Conservation (phyloP, 2,113 vertebrate species). For the Casuarius casuarius region DNA sequence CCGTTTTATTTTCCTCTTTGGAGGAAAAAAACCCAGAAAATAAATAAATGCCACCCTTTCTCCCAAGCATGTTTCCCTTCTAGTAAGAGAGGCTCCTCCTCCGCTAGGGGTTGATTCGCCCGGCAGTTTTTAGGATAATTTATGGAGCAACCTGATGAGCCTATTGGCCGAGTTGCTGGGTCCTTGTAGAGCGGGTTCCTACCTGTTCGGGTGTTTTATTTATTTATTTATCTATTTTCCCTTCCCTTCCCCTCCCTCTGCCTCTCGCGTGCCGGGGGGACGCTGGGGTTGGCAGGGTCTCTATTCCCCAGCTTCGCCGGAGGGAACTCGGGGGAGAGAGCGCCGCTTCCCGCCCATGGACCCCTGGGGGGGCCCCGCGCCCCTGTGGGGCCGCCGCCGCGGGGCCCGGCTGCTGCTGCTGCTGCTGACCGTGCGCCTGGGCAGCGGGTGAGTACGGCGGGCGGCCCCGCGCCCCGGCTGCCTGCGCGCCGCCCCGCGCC, state of each 20-base stretch:
- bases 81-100: conserved; percentile 74
- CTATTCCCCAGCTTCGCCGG: not conserved
- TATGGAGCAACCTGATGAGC: conserved; percentile 54
- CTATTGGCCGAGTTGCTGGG: conserved; percentile 69
- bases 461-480: not conserved
- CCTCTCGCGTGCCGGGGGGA: not conserved
- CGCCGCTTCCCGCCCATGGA: conserved; percentile 55
- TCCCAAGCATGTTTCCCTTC: conserved; percentile 65
- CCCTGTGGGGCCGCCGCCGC: conserved; percentile 62
- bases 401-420: conserved; percentile 72
- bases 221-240: not conserved
- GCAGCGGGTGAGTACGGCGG: conserved; percentile 74
- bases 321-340: not conserved
- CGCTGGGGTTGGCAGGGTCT: not conserved
- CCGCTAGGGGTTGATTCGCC: conserved; percentile 66
- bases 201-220: conserved; percentile 72
- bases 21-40: not conserved
- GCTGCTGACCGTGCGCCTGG: conserved; percentile 74
- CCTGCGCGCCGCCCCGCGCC: not conserved
- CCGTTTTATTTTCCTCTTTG: not conserved
- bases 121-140: conserved; percentile 64
- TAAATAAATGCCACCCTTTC: conserved; percentile 41
- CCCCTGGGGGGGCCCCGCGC: conserved; percentile 31
- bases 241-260: not conserved
- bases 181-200: conserved; percentile 51